phyloP scores from a whole-genome alignment of 2,113 vertebrate species.

The Gadus chalcogrammus region DNA sequence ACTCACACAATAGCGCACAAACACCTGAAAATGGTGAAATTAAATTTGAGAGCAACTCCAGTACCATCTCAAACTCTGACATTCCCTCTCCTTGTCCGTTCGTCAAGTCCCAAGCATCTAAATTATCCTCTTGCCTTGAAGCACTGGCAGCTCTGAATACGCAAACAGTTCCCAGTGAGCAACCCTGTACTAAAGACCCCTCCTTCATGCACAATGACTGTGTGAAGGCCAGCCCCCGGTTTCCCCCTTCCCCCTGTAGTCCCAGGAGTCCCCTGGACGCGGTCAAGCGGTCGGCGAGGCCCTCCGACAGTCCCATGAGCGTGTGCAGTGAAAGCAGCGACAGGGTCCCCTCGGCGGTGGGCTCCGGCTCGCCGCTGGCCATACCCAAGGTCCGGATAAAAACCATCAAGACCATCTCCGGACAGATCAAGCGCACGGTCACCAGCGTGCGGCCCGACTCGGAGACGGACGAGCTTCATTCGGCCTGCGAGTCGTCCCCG shows the following conservation, averaged over 20 bases:
- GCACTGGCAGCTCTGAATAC: slow-evolving; percentile 88
- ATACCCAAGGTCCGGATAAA: slow-evolving; percentile 97
- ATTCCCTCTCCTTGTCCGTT: slow-evolving; percentile 65
- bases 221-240: slow-evolving; percentile 80
- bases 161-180: slow-evolving; percentile 79
- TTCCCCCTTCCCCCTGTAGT: slow-evolving; percentile 88
- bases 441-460: slow-evolving; percentile 87
- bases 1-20: slow-evolving; percentile 64
- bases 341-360: slow-evolving; percentile 85
- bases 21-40: slow-evolving; percentile 60
- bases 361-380: slow-evolving; percentile 83
- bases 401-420: slow-evolving; percentile 93
- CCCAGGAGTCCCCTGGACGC: slow-evolving; percentile 88
- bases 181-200: slow-evolving; percentile 68
- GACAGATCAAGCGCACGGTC: slow-evolving; percentile 92
- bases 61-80: slow-evolving; percentile 48
- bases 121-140: slow-evolving; percentile 89
- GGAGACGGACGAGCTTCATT: slow-evolving; percentile 83
- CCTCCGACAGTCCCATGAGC: slow-evolving; percentile 88
- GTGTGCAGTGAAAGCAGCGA: slow-evolving; percentile 90
- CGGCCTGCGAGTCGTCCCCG: slow-evolving; percentile 80
- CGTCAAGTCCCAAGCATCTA: slow-evolving; percentile 81
- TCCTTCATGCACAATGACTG: slow-evolving; percentile 70
- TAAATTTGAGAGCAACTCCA: slow-evolving; percentile 67
- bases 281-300: slow-evolving; percentile 80